Conservation (phyloP, 2,797 vertebrate species). For the Falco biarmicus region DNA sequence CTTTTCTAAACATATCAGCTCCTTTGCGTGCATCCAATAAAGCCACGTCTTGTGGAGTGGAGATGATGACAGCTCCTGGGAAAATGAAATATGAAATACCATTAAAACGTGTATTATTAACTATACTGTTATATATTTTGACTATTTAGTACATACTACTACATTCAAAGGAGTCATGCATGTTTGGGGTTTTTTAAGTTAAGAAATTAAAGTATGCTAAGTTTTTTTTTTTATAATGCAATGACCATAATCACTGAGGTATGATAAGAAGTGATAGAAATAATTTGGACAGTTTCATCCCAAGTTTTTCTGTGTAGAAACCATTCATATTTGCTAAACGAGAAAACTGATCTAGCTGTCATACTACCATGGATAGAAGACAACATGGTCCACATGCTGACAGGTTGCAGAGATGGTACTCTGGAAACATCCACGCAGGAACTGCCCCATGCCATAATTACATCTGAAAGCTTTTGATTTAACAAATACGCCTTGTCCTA, state of each 20-base stretch:
- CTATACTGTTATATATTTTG: not conserved
- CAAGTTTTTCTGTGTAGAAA: not conserved
- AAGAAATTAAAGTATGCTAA: not conserved
- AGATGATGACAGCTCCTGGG: constrained; percentile 92
- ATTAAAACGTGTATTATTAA: not conserved
- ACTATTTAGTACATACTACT: not conserved
- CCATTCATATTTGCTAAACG: not conserved
- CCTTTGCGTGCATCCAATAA: constrained; percentile 90
- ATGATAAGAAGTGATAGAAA: not conserved
- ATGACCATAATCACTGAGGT: not conserved
- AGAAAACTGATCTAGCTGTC: not conserved
- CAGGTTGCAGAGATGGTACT: not conserved
- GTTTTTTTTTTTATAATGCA: not conserved
- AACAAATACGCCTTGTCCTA: not conserved
- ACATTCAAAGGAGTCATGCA: not conserved
- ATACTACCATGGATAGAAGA: not conserved
- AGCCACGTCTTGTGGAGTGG: constrained; percentile 96
- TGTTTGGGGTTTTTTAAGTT: not conserved
- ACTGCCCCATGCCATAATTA: not conserved
- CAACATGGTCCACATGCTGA: not conserved
- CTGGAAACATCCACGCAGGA: not conserved
- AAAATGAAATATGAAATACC: constrained; percentile 14
- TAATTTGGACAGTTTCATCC: not conserved
- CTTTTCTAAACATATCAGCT: constrained; percentile 96
- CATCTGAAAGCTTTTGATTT: not conserved